Evolutionary conservation across 2,888 invertebrate genomes (phyloP), one percentile per base, ranked within the genome.

Genomic region (Pedicia rivosa): DNA sequence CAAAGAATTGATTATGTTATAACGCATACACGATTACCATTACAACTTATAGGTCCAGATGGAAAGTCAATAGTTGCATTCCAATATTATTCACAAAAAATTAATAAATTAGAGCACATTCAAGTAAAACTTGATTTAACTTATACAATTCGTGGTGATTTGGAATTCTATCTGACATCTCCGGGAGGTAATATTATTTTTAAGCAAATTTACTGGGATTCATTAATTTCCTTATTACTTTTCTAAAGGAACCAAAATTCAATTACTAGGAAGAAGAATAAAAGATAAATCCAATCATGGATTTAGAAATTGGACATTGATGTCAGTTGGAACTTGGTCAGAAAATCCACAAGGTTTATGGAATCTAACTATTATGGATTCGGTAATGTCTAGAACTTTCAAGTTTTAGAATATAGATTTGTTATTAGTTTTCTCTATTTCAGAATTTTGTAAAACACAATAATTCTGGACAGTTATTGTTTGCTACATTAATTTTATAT

Each of bases 251-350:
- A 81, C 81, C 0, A 64, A 56, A 47, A 71, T 79, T 2, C 70
- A 74, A 48, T 57, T 92, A 30, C 59, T 92, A 40, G 74, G 76
- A 43, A 63, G 72, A 19, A 66, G 92, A 45, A 67, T 68, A 20
- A 62, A 69, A 35, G 91, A 92, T 53, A 55, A 58, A 14, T 84
- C 86, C 0, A 52, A 54, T 1, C 61, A 65, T 7, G 90, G 88
- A 4, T 88, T 90, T 53, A 48, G 55, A 5, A 68, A 76, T 48
- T 94, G 92, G 92, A 77, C 75, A 6, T 78, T 94, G 50, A 81
- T 81, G 69, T 84, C 88, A 0, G 83, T 90, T 0, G 87, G 83
- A 47, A 81, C 80, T 2, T 94, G 92, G 92, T 90, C 87, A 1
- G 92, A 92, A 59, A 59, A 70, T 41, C 76, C 87, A 1, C 52